A percentile compares a stretch with the other conserved stretches of the same genome.
These are phyloP conservation scores for Fragum fragum DNA, from an alignment of 2,888 invertebrate genomes.

Conservation along the genomic window DNA sequence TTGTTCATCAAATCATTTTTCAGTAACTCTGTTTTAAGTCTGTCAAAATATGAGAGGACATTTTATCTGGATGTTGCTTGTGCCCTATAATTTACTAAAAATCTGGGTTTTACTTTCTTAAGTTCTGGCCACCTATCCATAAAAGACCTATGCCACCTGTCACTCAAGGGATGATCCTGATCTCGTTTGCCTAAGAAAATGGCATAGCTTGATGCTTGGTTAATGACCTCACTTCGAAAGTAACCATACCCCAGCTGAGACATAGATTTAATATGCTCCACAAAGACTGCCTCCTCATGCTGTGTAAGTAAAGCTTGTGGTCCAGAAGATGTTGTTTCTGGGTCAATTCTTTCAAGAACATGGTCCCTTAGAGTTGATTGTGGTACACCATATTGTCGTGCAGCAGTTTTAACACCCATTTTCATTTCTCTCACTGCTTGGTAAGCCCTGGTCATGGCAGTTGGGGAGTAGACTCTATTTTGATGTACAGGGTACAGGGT, in stretches of 20 bases:
- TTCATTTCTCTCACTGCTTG: conserved; percentile 12
- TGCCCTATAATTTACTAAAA: conserved; percentile 24
- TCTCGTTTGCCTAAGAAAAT: conserved; percentile 8
- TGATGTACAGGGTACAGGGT: not conserved
- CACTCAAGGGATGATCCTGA: conserved; percentile 15
- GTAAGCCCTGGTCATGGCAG: conserved; percentile 23
- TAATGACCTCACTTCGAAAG: conserved; percentile 5
- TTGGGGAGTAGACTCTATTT: not conserved
- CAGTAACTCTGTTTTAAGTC: not conserved
- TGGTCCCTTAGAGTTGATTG: conserved; percentile 16
- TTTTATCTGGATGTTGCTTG: not conserved
- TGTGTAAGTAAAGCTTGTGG: conserved; percentile 5
- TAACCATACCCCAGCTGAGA: conserved; percentile 30
- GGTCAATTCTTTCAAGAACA: conserved; percentile 21
- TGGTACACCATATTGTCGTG: conserved; percentile 26
- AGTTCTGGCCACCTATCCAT: conserved; percentile 31
- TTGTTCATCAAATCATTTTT: conserved; percentile 12
- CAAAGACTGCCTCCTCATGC: conserved; percentile 29
- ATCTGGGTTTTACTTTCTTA: conserved; percentile 18
- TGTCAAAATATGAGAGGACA: conserved; percentile 4
- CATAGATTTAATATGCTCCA: conserved; percentile 22
- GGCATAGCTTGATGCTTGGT: conserved; percentile 22
- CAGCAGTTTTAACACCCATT: conserved; percentile 29
- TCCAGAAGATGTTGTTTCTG: conserved; percentile 13
- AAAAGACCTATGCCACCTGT: conserved; percentile 13